phyloP scores from a whole-genome alignment of 1,140 invertebrate genomes.

The Wiebesia pumilae region DNA sequence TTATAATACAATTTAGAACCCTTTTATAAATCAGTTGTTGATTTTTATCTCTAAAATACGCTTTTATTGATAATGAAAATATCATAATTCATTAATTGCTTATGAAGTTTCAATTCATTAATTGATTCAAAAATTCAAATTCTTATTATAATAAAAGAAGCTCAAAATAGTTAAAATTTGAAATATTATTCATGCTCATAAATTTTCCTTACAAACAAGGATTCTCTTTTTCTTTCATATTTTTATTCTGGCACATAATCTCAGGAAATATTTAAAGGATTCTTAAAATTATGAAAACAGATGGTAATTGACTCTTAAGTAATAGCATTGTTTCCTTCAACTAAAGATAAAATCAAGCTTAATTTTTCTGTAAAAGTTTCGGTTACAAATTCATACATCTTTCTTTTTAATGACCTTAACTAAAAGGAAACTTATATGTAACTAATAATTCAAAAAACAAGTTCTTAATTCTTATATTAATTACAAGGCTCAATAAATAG shows the following conservation, averaged over 20 bases:
- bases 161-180: constrained; percentile 8
- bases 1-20: no score
- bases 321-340: constrained; percentile 1
- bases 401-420: not conserved
- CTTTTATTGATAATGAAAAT: no score
- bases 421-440: not conserved
- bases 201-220: not conserved
- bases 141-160: constrained; percentile 12
- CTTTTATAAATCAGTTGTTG: no score
- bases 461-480: not conserved
- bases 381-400: not conserved
- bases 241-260: constrained; percentile 1
- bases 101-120: not conserved
- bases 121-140: not conserved
- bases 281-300: constrained; percentile 27
- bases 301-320: constrained; percentile 25
- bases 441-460: not conserved
- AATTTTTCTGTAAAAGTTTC: not conserved
- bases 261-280: not conserved
- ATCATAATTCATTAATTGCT: not conserved
- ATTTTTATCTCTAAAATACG: no score
- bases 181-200: not conserved
- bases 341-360: not conserved
- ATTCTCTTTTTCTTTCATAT: constrained; percentile 11
- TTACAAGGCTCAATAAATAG: not conserved